Percentiles rank a stretch among this genome's conserved stretches.
phyloP scores from a whole-genome alignment of 2,113 vertebrate genomes.

The Fulica atra region DNA sequence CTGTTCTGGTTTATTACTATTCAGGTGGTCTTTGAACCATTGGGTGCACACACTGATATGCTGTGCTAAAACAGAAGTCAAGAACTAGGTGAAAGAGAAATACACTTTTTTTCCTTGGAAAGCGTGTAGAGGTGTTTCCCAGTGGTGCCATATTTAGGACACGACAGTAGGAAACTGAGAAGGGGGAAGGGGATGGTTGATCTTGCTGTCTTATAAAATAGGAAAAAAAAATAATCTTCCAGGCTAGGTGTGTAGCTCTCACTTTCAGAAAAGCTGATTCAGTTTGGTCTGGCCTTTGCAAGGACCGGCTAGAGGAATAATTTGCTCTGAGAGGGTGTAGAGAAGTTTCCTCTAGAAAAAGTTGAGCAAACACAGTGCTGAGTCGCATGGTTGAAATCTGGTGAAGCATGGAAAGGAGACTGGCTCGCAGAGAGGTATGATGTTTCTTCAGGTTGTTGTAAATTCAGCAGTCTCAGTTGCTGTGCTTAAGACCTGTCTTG shows the following conservation, averaged over 20 bases:
- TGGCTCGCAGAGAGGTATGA: not conserved
- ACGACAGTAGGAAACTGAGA: not conserved
- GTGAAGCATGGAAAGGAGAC: not conserved
- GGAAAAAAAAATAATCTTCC: not conserved
- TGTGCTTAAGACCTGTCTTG: not conserved
- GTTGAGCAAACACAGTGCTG: not conserved
- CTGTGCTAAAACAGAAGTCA: not conserved
- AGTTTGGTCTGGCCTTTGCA: not conserved
- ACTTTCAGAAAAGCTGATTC: not conserved
- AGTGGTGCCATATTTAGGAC: not conserved
- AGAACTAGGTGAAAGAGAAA: not conserved
- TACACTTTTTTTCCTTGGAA: not conserved
- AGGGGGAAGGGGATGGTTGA: not conserved
- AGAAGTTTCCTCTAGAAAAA: conserved; percentile 5
- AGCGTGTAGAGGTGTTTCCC: not conserved
- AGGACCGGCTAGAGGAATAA: not conserved
- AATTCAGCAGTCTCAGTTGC: not conserved
- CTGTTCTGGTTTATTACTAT: not conserved
- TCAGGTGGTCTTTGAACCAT: not conserved
- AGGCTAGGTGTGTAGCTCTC: not conserved
- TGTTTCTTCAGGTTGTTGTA: not conserved
- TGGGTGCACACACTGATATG: not conserved
- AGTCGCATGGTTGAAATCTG: not conserved
- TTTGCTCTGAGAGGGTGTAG: not conserved
- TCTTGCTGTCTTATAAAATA: not conserved